Percentiles rank a stretch among this genome's conserved stretches.
phyloP scores from a whole-genome alignment of 2,797 vertebrate genomes.

The Karalla daura region DNA sequence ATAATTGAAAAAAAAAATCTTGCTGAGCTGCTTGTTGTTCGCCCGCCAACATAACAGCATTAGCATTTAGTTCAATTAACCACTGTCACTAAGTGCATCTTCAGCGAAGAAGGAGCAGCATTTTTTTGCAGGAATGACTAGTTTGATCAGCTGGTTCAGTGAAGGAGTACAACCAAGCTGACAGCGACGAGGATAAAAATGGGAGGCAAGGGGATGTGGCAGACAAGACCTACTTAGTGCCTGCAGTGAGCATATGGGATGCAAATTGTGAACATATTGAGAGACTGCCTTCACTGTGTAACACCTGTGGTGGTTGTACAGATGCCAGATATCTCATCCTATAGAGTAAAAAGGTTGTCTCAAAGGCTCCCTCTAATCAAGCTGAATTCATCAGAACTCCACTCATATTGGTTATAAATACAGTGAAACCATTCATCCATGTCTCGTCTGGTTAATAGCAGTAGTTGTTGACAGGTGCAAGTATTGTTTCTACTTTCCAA shows the following conservation, averaged over 20 bases:
- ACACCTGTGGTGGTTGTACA: conserved; percentile 23
- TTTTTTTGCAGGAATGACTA: background rate
- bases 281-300: conserved; percentile 5
- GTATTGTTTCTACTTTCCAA: conserved; percentile 9
- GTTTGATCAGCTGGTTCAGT: background rate
- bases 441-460: background rate
- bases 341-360: conserved; percentile 1
- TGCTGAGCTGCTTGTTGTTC: background rate
- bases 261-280: conserved; percentile 27
- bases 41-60: background rate
- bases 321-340: conserved; percentile 7
- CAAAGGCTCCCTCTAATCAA: background rate
- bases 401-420: background rate
- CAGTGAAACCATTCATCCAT: background rate
- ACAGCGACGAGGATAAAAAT: background rate
- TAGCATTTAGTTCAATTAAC: background rate
- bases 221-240: conserved; percentile 4
- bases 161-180: background rate
- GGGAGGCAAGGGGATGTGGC: background rate
- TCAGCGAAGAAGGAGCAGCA: no score
- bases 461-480: background rate
- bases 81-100: background rate
- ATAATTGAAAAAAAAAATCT: no score
- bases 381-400: background rate
- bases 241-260: conserved; percentile 22